A percentile compares a stretch with the other conserved stretches of the same genome.
Conservation (phyloP, 2,888 invertebrate species). For the Agonopterix heracliana region DNA sequence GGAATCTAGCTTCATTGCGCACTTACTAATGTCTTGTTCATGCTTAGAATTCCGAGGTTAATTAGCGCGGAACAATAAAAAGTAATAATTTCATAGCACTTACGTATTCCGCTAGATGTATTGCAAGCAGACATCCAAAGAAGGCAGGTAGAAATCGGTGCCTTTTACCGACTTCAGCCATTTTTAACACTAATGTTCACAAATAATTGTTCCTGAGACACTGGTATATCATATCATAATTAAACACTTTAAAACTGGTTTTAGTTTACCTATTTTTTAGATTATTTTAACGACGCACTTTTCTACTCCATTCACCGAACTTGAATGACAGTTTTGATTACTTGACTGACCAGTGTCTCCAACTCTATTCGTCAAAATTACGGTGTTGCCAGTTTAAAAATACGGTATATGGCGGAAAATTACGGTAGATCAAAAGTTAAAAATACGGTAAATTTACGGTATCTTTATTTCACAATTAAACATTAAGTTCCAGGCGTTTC, state of each 20-base stretch:
- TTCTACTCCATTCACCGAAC: constrained; percentile 16
- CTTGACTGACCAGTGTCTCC: no score
- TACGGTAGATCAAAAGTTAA: no score
- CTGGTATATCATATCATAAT: constrained; percentile 40
- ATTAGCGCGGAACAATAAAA: constrained; percentile 33
- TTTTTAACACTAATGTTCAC: constrained; percentile 31
- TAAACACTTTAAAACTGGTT: constrained; percentile 18
- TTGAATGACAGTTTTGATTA: constrained; percentile 5
- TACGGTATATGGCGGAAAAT: no score
- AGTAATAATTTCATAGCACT: constrained; percentile 30
- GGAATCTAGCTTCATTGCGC: no score
- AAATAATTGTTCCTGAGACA: constrained; percentile 18
- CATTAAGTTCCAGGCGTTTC: no score
- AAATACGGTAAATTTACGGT: no score
- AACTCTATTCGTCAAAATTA: no score
- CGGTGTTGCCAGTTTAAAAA: no score
- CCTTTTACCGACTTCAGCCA: constrained; percentile 31
- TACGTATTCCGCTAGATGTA: constrained; percentile 43
- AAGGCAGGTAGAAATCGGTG: constrained; percentile 33
- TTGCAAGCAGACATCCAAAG: constrained; percentile 35
- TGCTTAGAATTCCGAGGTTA: constrained; percentile 12
- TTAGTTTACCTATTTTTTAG: constrained; percentile 9
- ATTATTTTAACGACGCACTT: constrained; percentile 18
- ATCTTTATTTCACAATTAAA: no score
- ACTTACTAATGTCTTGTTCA: not conserved